Conservation (phyloP, 2,113 vertebrate species). For the Entelurus aequoreus region DNA sequence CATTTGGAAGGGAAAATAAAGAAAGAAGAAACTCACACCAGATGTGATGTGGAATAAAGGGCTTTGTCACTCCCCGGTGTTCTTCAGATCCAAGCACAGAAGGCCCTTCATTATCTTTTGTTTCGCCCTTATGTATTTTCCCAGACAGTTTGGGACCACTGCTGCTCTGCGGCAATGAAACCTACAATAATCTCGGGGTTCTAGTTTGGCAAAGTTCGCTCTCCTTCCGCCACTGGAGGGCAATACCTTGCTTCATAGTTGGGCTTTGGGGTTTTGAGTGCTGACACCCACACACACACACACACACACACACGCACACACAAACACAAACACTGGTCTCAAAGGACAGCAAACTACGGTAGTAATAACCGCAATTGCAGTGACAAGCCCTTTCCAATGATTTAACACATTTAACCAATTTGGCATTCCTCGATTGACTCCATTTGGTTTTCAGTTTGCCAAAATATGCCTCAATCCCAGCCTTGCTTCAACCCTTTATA, state of each 20-base stretch:
- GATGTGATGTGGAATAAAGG: constrained; percentile 11
- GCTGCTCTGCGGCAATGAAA: neutral
- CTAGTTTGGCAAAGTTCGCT: constrained; percentile 6
- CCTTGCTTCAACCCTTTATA: no score
- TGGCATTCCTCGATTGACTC: no score
- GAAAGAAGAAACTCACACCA: neutral
- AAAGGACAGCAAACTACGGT: no score
- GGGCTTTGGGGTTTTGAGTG: neutral
- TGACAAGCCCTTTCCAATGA: no score
- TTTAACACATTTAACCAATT: no score
- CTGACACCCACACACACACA: neutral
- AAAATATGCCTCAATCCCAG: no score
- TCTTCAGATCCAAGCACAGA: neutral
- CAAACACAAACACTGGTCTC: neutral
- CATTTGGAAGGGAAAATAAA: neutral
- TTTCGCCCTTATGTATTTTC: neutral
- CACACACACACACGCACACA: neutral
- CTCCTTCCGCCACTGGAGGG: constrained; percentile 63
- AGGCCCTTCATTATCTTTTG: neutral
- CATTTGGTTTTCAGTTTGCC: no score
- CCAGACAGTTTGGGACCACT: neutral
- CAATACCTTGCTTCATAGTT: constrained; percentile 52
- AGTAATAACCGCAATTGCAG: no score
- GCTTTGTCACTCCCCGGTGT: neutral
- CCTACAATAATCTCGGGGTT: neutral